Base-by-base conservation (phyloP, 2,888 invertebrate species). In the Pachliopta kotzebuea region DNA sequence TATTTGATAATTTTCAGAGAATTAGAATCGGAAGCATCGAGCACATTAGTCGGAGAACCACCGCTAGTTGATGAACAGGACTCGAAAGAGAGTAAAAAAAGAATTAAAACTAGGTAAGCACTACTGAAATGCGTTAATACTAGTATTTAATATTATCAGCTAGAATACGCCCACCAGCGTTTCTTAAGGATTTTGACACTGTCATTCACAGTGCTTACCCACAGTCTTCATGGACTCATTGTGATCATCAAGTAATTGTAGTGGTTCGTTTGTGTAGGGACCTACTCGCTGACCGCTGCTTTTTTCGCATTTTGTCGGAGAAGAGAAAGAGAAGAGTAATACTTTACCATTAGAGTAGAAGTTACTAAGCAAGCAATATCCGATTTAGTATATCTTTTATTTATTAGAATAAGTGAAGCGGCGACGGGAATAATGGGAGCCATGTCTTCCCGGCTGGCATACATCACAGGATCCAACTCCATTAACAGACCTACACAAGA, bases 341-440 rank as follows among this genome's bases (percentile, higher is more conserved):
- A 9, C 11, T 8, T 8, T 31, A 8, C n/a, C n/a, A n/a, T n/a
- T 31, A 31, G 7, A 11, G 7, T 2, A 31, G 2, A 31, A 8
- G 31, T 31, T 31, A 11, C 11, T 26, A 6, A 26, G 4, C 14
- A 37, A 37, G 45, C 9, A n/a, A 42, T 45, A 8, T n/a, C 18
- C 18, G 18, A 8, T 42, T 42, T 18, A 18, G 9, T 42, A 42
- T 42, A 7, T 37, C 3, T 37, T 55, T 50, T 49, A n/a, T 31
- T 21, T 74, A 71, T 4, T 68, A 93, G 93, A 66, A 87, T 94
- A 69, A 92, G 92, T 64, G 92, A 93, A 80, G 94, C 93, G 7
- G 92, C 93, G 4, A 89, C 88, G 0, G 91, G 91, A 58, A 84
- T 93, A 45, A 93, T 94, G 76, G 93, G 92, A 8, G 93, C 93